These are phyloP conservation scores for Chrysina gloriosa DNA, from an alignment of 2,888 invertebrate species.

Conservation along the genomic window DNA sequence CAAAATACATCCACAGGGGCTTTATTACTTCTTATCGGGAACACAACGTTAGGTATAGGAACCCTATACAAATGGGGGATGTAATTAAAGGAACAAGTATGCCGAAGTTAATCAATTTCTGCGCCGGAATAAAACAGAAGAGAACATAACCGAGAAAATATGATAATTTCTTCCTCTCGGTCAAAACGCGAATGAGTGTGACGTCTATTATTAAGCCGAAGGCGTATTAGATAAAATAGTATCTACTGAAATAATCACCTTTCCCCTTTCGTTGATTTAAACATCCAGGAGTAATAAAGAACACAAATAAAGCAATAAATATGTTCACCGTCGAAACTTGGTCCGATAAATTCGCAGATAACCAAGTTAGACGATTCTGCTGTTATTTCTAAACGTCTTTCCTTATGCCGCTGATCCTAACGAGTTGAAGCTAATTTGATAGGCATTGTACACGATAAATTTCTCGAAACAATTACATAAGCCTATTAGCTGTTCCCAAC, in stretches of 20 bases:
- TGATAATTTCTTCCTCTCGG: conserved; percentile 27
- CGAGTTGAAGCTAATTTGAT: conserved; percentile 45
- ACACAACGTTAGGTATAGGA: too few relatives aligned
- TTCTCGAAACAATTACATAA: not conserved
- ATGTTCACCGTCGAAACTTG: conserved; percentile 62
- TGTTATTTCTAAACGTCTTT: conserved; percentile 33
- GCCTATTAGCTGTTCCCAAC: not conserved
- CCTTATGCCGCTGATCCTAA: not conserved
- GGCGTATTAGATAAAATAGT: conserved; percentile 30
- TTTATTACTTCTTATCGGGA: too few relatives aligned
- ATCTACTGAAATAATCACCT: conserved; percentile 48
- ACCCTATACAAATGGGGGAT: not conserved
- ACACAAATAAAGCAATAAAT: conserved; percentile 63
- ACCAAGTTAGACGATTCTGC: conserved; percentile 45
- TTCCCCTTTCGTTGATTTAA: conserved; percentile 56
- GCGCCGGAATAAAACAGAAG: not conserved
- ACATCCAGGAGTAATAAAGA: conserved; percentile 59
- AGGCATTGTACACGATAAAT: conserved; percentile 20
- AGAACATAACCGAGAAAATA: conserved; percentile 2
- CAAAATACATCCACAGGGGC: too few relatives aligned
- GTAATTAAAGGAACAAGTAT: not conserved
- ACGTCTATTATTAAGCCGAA: conserved; percentile 24
- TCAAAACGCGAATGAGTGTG: conserved; percentile 8
- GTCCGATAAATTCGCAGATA: conserved; percentile 59
- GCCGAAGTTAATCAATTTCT: not conserved